Percentiles rank a stretch among this genome's conserved stretches.
Conservation (phyloP, 1,140 invertebrate species). For the Anagrus nilaparvatae region DNA sequence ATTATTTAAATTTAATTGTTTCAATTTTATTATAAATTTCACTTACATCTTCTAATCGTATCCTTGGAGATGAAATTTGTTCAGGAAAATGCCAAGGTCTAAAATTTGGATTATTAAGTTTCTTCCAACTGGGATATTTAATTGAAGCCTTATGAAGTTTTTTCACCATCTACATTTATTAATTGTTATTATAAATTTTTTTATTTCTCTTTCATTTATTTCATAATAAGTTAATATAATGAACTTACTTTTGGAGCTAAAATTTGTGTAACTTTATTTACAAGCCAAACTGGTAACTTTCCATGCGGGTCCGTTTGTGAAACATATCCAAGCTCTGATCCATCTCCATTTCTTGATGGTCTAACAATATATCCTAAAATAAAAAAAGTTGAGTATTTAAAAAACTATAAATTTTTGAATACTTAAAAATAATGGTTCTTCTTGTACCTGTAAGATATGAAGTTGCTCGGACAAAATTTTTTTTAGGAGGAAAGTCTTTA, state of each 20-base stretch:
- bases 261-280: slow-evolving; percentile 80
- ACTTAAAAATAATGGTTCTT: slow-evolving; percentile 4
- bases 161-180: slow-evolving; percentile 51
- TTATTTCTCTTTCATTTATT: neutral
- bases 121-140: slow-evolving; percentile 72
- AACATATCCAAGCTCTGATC: slow-evolving; percentile 73
- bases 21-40: slow-evolving; percentile 2
- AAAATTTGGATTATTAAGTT: slow-evolving; percentile 57
- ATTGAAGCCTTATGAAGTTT: slow-evolving; percentile 71
- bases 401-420: too few species aligned
- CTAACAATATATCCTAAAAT: slow-evolving; percentile 42
- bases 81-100: slow-evolving; percentile 85
- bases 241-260: slow-evolving; percentile 61
- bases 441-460: slow-evolving; percentile 45
- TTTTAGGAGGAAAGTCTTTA: slow-evolving; percentile 68
- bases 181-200: slow-evolving; percentile 8
- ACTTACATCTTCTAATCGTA: slow-evolving; percentile 56
- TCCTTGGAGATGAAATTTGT: slow-evolving; percentile 61
- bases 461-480: slow-evolving; percentile 65
- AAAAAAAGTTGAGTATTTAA: slow-evolving; percentile 10
- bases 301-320: slow-evolving; percentile 83
- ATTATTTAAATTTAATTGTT: slow-evolving; percentile 2
- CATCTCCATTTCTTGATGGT: slow-evolving; percentile 42
- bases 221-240: neutral
- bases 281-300: slow-evolving; percentile 77